Evolutionary conservation across 1,140 invertebrate genomes (phyloP).

Genomic region (Oryctes rhinoceros): DNA sequence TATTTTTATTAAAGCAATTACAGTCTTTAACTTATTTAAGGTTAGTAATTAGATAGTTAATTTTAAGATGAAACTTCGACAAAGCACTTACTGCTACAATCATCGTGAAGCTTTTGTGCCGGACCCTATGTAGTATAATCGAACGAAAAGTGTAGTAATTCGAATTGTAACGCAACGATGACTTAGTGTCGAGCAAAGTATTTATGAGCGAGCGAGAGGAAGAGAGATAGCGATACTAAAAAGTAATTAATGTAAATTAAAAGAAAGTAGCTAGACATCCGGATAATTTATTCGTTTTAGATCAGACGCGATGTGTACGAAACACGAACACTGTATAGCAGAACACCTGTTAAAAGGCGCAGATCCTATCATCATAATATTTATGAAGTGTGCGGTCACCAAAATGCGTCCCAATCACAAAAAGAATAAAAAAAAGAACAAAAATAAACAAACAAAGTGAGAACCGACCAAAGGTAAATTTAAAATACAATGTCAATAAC

Average conservation of each 20-base stretch:
- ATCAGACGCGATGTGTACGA: conserved; percentile 3
- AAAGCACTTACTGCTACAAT: background rate
- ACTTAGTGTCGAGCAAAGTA: background rate
- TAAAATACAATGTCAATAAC: conserved; percentile 59
- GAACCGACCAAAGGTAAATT: conserved; percentile 58
- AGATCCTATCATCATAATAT: background rate
- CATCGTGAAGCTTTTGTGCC: background rate
- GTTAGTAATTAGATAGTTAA: background rate
- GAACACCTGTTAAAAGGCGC: background rate
- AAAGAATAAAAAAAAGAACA: conserved; percentile 7
- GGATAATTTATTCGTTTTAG: conserved; percentile 15
- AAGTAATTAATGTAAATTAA: background rate
- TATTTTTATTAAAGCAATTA: too few relatives aligned
- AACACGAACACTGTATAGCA: conserved; percentile 8
- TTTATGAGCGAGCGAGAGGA: background rate
- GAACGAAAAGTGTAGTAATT: background rate
- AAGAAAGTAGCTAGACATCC: background rate
- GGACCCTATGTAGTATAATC: background rate
- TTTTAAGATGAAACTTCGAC: background rate
- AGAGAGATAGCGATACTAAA: background rate
- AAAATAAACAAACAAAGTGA: conserved; percentile 13
- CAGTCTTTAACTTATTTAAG: too few relatives aligned
- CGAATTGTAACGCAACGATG: conserved; percentile 9
- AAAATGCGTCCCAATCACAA: conserved; percentile 2
- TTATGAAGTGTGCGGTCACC: background rate